Conservation (phyloP, 2,888 invertebrate species). For the Brachypterus glaber region DNA sequence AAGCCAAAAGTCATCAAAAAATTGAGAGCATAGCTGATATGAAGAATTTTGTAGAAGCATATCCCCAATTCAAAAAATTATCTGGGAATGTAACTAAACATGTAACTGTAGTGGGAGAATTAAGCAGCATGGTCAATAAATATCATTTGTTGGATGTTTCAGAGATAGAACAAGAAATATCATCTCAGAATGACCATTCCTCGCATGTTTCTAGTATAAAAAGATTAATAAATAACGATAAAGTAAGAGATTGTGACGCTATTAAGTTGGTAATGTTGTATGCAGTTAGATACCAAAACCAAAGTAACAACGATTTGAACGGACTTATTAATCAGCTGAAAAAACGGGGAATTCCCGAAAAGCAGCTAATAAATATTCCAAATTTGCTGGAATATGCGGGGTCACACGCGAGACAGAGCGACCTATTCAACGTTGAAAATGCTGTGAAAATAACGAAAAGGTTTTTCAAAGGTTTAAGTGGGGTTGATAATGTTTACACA, state of each 20-base stretch:
- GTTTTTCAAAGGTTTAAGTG: conserved; percentile 80
- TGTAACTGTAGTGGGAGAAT: conserved; percentile 91
- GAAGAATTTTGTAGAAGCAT: conserved; percentile 97
- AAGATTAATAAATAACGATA: conserved; percentile 62
- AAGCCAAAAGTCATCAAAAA: conserved; percentile 91
- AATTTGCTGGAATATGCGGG: conserved; percentile 77
- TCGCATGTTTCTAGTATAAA: conserved; percentile 70
- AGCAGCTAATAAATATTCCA: conserved; percentile 48
- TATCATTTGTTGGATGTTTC: conserved; percentile 80
- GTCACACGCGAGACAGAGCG: conserved; percentile 67
- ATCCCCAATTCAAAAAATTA: conserved; percentile 96
- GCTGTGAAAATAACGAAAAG: conserved; percentile 87
- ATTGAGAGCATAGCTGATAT: conserved; percentile 98
- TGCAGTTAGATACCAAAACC: conserved; percentile 85
- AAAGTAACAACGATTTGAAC: conserved; percentile 73
- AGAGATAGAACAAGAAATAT: conserved; percentile 87
- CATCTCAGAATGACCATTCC: conserved; percentile 77
- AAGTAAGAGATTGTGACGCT: conserved; percentile 66
- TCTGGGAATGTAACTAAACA: conserved; percentile 96
- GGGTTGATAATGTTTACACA: conserved; percentile 98
- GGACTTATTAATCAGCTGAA: conserved; percentile 66
- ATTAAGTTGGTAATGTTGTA: conserved; percentile 85
- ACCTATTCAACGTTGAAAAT: conserved; percentile 72
- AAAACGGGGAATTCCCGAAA: conserved; percentile 60
- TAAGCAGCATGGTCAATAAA: conserved; percentile 73